Percentiles rank a stretch among this genome's conserved stretches.
phyloP scores from a whole-genome alignment of 1,140 invertebrate species.

The Leptonema lineaticorne region DNA sequence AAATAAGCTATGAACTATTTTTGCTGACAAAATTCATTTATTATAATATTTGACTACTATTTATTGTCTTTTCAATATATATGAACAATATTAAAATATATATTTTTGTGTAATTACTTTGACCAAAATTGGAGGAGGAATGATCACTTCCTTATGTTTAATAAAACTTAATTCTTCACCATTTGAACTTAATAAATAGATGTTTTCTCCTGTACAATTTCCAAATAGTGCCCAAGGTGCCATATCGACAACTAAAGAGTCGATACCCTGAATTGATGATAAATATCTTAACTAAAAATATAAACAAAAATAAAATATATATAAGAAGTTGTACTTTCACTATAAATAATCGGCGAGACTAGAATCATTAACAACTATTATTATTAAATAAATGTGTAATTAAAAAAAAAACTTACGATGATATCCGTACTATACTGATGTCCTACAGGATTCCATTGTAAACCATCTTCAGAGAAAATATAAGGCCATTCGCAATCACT shows the following conservation, averaged over 20 bases:
- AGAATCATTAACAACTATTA: no score
- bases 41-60: no score
- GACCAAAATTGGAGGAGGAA: constrained; percentile 18
- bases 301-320: background rate
- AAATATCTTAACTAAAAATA: constrained; percentile 31
- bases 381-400: no score
- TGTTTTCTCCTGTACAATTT: constrained; percentile 19
- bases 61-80: no score
- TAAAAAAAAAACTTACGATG: background rate
- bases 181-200: constrained; percentile 10
- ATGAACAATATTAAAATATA: no score
- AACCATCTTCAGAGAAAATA: constrained; percentile 10
- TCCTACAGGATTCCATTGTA: constrained; percentile 5
- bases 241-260: constrained; percentile 33
- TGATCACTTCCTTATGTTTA: constrained; percentile 20
- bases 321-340: no score
- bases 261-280: constrained; percentile 19
- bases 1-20: no score
- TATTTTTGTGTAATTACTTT: constrained; percentile 16
- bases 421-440: constrained; percentile 17
- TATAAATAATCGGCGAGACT: no score
- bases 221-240: constrained; percentile 36
- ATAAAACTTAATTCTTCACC: constrained; percentile 25
- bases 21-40: no score
- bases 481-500: constrained; percentile 17